phyloP scores from a whole-genome alignment of 64 coral and sea anemone genomes.

The Montipora sp. region DNA sequence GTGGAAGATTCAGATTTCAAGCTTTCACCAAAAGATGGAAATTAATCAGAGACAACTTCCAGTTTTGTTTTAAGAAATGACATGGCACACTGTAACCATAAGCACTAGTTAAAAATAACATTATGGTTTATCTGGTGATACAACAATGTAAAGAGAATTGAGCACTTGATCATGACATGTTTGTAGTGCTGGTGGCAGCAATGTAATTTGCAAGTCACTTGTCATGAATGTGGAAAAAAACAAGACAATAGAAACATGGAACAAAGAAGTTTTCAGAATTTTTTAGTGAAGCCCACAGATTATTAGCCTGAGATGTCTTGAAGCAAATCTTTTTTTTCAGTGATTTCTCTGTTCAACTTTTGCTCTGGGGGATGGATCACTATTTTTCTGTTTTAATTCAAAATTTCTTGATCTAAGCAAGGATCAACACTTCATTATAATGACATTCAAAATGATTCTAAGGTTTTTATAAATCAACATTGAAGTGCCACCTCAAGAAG shows the following conservation, averaged over 20 bases:
- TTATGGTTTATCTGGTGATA: neutral
- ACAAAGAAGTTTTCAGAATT: neutral
- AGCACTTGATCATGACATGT: neutral
- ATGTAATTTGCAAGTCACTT: neutral
- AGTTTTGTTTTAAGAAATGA: no score
- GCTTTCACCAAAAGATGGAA: no score
- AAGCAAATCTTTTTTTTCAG: neutral
- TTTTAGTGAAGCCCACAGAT: neutral
- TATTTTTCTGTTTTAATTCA: neutral
- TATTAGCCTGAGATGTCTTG: neutral
- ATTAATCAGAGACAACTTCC: no score
- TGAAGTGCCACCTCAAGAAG: no score
- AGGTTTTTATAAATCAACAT: no score
- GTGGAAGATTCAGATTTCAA: no score
- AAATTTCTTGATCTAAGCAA: neutral
- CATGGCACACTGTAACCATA: no score
- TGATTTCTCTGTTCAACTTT: neutral
- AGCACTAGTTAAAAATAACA: no score
- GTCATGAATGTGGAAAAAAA: neutral
- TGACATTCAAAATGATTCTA: no score
- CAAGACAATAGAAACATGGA: constrained; percentile 17
- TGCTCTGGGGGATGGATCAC: neutral
- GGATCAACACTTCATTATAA: neutral
- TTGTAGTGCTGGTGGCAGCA: neutral
- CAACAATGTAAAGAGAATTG: neutral